Evolutionary conservation across 2,888 invertebrate species (phyloP), one percentile per base, ranked within the genome.

Genomic region (Crepidodera aurea): DNA sequence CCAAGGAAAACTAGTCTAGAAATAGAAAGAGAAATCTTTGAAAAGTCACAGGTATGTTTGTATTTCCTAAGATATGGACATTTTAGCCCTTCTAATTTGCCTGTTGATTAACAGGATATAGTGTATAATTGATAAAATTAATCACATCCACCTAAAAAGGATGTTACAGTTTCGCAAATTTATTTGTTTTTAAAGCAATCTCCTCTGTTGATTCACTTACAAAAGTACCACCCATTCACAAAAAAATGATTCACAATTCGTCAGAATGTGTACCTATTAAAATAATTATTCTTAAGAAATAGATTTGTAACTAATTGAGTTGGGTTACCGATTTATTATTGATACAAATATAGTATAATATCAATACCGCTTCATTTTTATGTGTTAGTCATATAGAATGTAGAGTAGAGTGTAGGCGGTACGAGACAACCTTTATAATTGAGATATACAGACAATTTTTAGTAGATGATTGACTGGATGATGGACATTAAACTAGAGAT

Each of bases 11-110:
- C 90, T 67, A 90, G 89, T 77, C 80, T 91, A 77, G 91, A 91
- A 78, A 85, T 88, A 69, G 92, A 92, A 80, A 85, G 91, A 57
- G 93, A 93, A 80, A 89, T 90, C 74, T 93, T 93, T 79, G 93
- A 93, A 82, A 92, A 91, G 81, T 88, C 88, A 77, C 92, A 92
- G 89, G 92, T 92, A 82, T 53, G 66, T 64, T 48, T 53, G 25
- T 27, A 25, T 19, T 1, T 25, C 12, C 15, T 12, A 19, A 40
- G 7, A 29, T n/a, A n/a, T 16, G 39, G 4, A 44, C 32, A 44
- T 10, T 37, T 44, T 18, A 46, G 4, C 25, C 12, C 29, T 15
- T 18, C 22, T n/a, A 19, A 27, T 22, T 15, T 37, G 15, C 15
- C 15, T 22, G 10, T 12, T 10, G 13, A 34, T 34, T 34, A 46